Conservation (phyloP, 2,113 vertebrate species). For the Calidris pugnax region DNA sequence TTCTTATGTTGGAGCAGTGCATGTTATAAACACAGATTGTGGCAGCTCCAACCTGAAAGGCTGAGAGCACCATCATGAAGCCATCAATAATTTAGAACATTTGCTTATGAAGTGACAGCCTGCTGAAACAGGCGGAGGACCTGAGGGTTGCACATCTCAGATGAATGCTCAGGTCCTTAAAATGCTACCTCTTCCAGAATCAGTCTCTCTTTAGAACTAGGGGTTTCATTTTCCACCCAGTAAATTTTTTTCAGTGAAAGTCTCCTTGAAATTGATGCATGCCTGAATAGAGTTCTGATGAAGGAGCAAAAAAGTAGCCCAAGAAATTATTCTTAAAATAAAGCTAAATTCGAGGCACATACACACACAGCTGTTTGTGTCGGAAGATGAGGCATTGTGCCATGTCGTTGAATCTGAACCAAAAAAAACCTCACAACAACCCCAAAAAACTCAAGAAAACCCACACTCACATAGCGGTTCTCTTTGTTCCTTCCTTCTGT, state of each 20-base stretch:
- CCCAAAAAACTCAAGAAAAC: background rate
- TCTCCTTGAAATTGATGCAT: background rate
- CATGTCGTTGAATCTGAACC: background rate
- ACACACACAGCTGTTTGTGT: background rate
- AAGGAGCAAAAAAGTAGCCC: background rate
- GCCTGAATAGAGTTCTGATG: background rate
- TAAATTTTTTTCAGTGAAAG: background rate
- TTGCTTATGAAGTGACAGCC: background rate
- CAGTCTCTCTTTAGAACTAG: background rate
- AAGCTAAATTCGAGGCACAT: background rate
- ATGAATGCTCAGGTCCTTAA: background rate
- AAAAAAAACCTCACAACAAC: background rate
- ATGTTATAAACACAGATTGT: background rate
- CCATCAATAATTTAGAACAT: background rate
- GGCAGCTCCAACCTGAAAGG: background rate
- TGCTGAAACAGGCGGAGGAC: background rate
- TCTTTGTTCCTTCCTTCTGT: background rate
- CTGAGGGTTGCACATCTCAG: background rate
- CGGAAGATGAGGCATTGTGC: background rate
- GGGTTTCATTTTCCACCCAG: background rate
- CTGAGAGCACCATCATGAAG: background rate
- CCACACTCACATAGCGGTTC: background rate
- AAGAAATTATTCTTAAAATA: background rate
- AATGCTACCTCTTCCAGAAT: background rate
- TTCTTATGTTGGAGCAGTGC: background rate